Conservation (phyloP, 2,888 invertebrate genomes). For the Coenonympha arcania region DNA sequence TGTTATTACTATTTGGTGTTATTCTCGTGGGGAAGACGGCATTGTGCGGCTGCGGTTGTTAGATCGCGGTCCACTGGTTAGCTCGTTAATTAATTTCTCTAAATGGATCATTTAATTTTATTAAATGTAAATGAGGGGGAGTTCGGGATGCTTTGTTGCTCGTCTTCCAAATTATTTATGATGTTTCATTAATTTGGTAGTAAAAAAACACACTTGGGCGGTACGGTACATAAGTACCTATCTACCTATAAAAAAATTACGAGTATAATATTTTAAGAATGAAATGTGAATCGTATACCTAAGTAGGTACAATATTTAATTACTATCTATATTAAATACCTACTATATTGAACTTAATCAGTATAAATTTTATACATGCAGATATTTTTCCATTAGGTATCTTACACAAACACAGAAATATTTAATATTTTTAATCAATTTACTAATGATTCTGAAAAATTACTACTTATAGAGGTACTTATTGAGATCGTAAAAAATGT, state of each 20-base stretch:
- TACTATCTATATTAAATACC: too few species aligned
- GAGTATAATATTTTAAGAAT: constrained; percentile 3
- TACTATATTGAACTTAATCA: too few species aligned
- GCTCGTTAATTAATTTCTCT: constrained; percentile 72
- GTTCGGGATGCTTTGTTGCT: constrained; percentile 46
- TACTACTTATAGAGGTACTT: too few species aligned
- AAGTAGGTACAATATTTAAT: too few species aligned
- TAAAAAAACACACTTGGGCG: constrained; percentile 4
- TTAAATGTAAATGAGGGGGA: constrained; percentile 72
- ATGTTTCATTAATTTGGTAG: constrained; percentile 19
- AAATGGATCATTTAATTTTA: constrained; percentile 75
- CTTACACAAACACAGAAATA: too few species aligned
- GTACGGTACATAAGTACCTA: too few species aligned
- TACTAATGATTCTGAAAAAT: too few species aligned
- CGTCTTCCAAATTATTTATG: constrained; percentile 31
- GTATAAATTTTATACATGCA: too few species aligned
- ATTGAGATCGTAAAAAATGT: too few species aligned
- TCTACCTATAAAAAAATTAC: too few species aligned
- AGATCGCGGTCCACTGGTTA: constrained; percentile 65
- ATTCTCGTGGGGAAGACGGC: constrained; percentile 38
- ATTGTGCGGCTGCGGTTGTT: constrained; percentile 52
- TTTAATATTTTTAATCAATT: too few species aligned
- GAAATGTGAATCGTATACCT: constrained; percentile 1
- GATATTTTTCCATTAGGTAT: too few species aligned
- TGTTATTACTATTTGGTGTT: constrained; percentile 49